A percentile compares a stretch with the other conserved stretches of the same genome.
Conservation (phyloP, 2,888 invertebrate genomes). For the Lasius fuliginosus region DNA sequence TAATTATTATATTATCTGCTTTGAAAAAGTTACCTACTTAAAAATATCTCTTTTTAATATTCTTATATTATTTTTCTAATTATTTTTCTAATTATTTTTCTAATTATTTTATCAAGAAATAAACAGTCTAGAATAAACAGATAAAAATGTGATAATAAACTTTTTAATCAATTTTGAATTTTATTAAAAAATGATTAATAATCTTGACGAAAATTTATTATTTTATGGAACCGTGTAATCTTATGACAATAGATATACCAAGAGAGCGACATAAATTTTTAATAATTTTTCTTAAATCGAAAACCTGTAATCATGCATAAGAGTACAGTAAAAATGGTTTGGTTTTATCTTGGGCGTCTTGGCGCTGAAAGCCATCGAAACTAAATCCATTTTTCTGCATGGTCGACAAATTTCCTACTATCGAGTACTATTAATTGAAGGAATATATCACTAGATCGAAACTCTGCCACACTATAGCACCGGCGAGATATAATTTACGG, state of each 20-base stretch:
- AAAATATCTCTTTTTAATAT: not conserved
- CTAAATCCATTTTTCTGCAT: conserved; percentile 78
- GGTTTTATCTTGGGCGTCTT: conserved; percentile 46
- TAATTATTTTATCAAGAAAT: not conserved
- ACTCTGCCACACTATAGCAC: conserved; percentile 21
- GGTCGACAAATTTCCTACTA: conserved; percentile 79
- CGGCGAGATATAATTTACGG: no score
- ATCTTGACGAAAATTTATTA: not conserved
- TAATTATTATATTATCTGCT: conserved; percentile 6
- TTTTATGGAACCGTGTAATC: not conserved
- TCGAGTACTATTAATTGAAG: conserved; percentile 80
- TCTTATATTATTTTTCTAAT: conserved; percentile 6
- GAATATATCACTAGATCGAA: conserved; percentile 78
- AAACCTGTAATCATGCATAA: not conserved
- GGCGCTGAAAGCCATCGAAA: conserved; percentile 70
- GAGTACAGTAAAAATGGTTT: conserved; percentile 30
- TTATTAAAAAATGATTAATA: not conserved
- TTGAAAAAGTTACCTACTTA: not conserved
- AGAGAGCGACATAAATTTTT: not conserved
- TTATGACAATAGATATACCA: not conserved
- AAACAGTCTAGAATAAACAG: not conserved
- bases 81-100: not conserved
- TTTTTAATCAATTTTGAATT: not conserved
- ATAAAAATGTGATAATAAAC: not conserved
- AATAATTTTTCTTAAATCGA: not conserved